phyloP scores from a whole-genome alignment of 1,140 invertebrate genomes.

The Ridgeia piscesae region DNA sequence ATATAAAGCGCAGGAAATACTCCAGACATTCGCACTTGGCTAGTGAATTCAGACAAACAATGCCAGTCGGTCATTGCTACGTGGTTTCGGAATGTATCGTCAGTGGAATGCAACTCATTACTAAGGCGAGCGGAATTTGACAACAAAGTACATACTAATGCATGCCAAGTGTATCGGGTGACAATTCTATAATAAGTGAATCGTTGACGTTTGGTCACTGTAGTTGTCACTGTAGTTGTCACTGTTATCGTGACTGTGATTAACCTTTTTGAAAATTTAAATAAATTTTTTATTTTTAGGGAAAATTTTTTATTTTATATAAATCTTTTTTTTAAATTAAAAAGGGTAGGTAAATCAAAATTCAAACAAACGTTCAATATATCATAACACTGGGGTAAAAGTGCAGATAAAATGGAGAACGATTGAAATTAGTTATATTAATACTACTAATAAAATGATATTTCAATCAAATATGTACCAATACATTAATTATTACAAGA shows the following conservation, averaged over 20 bases:
- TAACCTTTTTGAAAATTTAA: neutral
- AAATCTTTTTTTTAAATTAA: too few species aligned
- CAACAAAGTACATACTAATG: neutral
- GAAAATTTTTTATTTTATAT: too few species aligned
- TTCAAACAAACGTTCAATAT: too few species aligned
- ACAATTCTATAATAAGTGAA: neutral
- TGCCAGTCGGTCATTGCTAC: neutral
- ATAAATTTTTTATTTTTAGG: neutral
- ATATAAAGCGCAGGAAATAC: neutral
- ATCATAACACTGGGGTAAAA: too few species aligned
- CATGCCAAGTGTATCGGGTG: neutral
- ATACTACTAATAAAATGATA: too few species aligned
- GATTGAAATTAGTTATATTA: too few species aligned
- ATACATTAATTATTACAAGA: too few species aligned
- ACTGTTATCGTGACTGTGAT: neutral
- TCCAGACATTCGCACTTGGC: neutral
- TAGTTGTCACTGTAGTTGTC: neutral
- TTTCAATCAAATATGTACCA: too few species aligned
- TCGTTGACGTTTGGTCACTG: neutral
- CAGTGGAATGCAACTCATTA: neutral
- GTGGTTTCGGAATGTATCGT: neutral
- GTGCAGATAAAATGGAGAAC: too few species aligned
- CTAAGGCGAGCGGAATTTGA: neutral
- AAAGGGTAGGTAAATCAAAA: too few species aligned
- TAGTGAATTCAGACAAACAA: neutral